Conservation (phyloP, 2,888 invertebrate species). For the Brachypalpus laphriformis region DNA sequence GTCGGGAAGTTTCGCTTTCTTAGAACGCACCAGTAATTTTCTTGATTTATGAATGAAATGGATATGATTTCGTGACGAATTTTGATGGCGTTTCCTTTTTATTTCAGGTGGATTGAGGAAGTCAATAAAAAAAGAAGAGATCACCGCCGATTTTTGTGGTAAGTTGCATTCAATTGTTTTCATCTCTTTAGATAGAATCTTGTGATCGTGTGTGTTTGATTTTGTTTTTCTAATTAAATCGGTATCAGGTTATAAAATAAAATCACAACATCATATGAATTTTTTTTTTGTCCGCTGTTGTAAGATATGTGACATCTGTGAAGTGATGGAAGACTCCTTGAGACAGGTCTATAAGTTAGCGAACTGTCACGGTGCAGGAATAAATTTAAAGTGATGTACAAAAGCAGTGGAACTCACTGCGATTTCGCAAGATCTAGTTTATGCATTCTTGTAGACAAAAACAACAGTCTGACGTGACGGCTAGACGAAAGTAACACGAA, state of each 20-base stretch:
- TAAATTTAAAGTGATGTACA: neutral
- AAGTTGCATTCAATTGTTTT: slow-evolving; percentile 13
- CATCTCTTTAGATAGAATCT: neutral
- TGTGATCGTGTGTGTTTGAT: neutral
- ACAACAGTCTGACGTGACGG: neutral
- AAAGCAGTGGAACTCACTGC: neutral
- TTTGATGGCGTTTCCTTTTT: slow-evolving; percentile 42
- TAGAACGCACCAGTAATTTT: neutral
- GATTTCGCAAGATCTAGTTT: neutral
- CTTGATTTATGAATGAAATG: slow-evolving; percentile 55
- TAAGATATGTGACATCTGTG: neutral
- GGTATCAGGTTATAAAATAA: neutral
- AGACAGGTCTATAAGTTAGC: neutral
- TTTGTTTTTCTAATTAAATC: neutral
- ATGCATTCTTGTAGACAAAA: neutral
- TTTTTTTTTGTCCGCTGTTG: neutral
- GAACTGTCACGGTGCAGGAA: neutral
- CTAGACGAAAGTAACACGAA: slow-evolving; percentile 17
- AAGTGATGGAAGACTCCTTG: neutral
- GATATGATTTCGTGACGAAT: slow-evolving; percentile 36
- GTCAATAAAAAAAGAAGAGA: slow-evolving; percentile 6
- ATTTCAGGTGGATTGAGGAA: slow-evolving; percentile 43
- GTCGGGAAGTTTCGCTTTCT: neutral
- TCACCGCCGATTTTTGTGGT: slow-evolving; percentile 8
- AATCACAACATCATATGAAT: neutral